Base-by-base conservation (phyloP, 23 tunicate species). In the Styela clava region DNA sequence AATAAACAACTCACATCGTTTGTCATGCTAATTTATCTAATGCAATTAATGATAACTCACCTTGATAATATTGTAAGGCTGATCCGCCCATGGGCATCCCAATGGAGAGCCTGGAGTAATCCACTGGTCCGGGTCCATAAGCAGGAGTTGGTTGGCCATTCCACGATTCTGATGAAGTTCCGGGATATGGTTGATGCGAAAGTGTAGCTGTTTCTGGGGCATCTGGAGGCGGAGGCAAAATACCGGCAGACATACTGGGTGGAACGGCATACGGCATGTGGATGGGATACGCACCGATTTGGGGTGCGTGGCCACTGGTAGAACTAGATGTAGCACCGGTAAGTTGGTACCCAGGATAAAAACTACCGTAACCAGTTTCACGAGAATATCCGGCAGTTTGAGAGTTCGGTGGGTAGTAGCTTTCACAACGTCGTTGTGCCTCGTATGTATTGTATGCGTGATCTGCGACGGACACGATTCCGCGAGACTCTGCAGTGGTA, bases 91-190 rank as follows among this genome's bases (percentile, higher is more conserved):
- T 35, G 12, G 64, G 31, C 81, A 76, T 76, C 16, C 71, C 31
- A 16, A 67, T 67, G 21, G 81, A 25, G 0, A 52, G 65, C n/a
- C 81, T 76, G 21, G 81, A 76, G 37, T 76, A 76, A 52, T 52
- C 81, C 62, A 76, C 21, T 16, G 64, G 2, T 21, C 29, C 64
- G 65, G 64, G 2, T 21, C 29, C 64, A 56, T 76, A 76, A n/a
- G 69, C 64, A 23, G 44, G 22, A 64, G 62, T 26, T 21, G 81
- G 0, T 23, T 76, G 81, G 0, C 63, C 81, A 29, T 52, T 44
- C 81, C 81, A 76, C 22, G 18, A 23, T 76, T 76, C 81, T 9
- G 81, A 52, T n/a, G 78, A 33, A 33, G 69, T 24, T 76, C 63
- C 81, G 31, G 65, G 31, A 35, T 52, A 76, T 0, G 81, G 26